Conservation (phyloP, 2,113 vertebrate species). For the Larimichthys crocea region DNA sequence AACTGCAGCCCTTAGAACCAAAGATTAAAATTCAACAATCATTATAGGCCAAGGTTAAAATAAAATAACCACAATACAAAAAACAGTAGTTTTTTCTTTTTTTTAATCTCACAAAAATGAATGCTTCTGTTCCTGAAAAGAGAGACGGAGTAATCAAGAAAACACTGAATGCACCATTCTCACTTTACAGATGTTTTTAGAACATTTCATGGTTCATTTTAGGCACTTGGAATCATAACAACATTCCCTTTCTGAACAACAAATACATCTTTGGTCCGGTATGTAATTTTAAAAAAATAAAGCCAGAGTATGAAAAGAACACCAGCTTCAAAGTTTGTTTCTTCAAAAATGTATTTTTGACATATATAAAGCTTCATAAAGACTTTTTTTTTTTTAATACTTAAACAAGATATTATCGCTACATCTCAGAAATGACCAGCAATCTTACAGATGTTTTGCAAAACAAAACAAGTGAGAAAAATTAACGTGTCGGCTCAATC, state of each 20-base stretch:
- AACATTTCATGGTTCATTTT: slow-evolving; percentile 76
- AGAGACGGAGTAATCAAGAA: slow-evolving; percentile 76
- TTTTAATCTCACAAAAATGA: slow-evolving; percentile 83
- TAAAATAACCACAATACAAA: slow-evolving; percentile 70
- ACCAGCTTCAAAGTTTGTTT: slow-evolving; percentile 63
- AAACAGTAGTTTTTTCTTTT: slow-evolving; percentile 52
- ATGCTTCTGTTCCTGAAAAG: slow-evolving; percentile 80
- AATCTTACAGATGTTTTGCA: slow-evolving; percentile 75
- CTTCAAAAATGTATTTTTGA: slow-evolving; percentile 69
- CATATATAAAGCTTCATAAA: slow-evolving; percentile 59
- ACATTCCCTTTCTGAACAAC: slow-evolving; percentile 79
- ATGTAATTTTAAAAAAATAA: slow-evolving; percentile 71
- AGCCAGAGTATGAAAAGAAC: slow-evolving; percentile 77
- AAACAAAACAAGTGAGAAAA: slow-evolving; percentile 62
- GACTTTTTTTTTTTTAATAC: slow-evolving; percentile 47
- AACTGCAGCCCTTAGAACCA: slow-evolving; percentile 15
- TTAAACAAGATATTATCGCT: slow-evolving; percentile 73
- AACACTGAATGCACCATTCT: slow-evolving; percentile 76
- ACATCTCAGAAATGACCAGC: slow-evolving; percentile 82
- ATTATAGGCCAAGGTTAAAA: slow-evolving; percentile 30
- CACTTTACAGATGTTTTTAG: slow-evolving; percentile 72
- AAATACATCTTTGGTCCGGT: slow-evolving; percentile 85
- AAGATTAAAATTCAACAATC: slow-evolving; percentile 43
- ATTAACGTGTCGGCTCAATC: slow-evolving; percentile 76
- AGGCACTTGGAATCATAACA: slow-evolving; percentile 85